phyloP scores from a whole-genome alignment of 2,888 invertebrate genomes.

The Polydrusus cervinus region DNA sequence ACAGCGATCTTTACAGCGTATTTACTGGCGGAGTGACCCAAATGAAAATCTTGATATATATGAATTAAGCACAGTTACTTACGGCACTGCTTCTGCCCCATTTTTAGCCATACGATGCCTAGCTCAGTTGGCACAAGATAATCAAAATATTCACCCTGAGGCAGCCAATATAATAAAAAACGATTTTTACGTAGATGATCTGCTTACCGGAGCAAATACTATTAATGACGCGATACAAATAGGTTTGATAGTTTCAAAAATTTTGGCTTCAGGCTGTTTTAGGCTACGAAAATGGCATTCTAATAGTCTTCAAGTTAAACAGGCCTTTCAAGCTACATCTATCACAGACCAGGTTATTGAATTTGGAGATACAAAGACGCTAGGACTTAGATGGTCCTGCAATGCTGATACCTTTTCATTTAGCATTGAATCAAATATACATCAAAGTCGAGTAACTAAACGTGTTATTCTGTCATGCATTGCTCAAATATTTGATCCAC shows the following conservation, averaged over 20 bases:
- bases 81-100: slow-evolving; percentile 46
- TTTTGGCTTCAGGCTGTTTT: slow-evolving; percentile 41
- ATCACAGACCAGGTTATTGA: neutral
- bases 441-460: slow-evolving; percentile 12
- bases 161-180: slow-evolving; percentile 16
- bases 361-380: slow-evolving; percentile 23
- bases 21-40: slow-evolving; percentile 14
- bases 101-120: slow-evolving; percentile 47
- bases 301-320: neutral
- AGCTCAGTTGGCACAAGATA: slow-evolving; percentile 12
- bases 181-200: slow-evolving; percentile 24
- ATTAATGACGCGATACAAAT: slow-evolving; percentile 38
- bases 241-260: slow-evolving; percentile 36
- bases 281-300: slow-evolving; percentile 15
- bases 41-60: neutral
- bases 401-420: slow-evolving; percentile 16
- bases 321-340: neutral
- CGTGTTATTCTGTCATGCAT: slow-evolving; percentile 19
- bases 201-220: slow-evolving; percentile 7
- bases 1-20: neutral
- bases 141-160: neutral
- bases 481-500: slow-evolving; percentile 26
- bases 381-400: slow-evolving; percentile 6
- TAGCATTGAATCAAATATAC: neutral
- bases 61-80: slow-evolving; percentile 41